Conservation (phyloP, 92 coral and sea anemone species). For the Plumapathes pennacea region DNA sequence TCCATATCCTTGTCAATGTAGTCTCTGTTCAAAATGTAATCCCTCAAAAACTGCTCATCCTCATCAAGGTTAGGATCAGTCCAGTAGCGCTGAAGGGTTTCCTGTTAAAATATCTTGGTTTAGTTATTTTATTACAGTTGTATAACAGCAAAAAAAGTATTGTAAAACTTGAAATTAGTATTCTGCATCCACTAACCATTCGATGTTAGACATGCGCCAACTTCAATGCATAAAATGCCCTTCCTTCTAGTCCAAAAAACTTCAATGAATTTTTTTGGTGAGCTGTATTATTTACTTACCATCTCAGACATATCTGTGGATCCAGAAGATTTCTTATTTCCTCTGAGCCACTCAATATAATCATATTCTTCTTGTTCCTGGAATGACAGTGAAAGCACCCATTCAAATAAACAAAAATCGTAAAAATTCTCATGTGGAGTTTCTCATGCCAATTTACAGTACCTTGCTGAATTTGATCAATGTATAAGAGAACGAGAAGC, state of each 20-base stretch:
- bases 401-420: not conserved
- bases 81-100: slow-evolving; percentile 77
- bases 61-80: slow-evolving; percentile 79
- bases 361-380: slow-evolving; percentile 51
- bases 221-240: too few relatives aligned
- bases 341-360: slow-evolving; percentile 81
- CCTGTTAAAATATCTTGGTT: slow-evolving; percentile 39
- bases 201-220: too few relatives aligned
- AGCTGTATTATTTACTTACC: slow-evolving; percentile 23
- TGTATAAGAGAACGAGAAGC: not conserved
- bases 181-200: too few relatives aligned
- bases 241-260: too few relatives aligned
- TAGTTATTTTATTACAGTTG: not conserved
- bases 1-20: slow-evolving; percentile 80
- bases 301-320: slow-evolving; percentile 41
- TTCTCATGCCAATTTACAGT: not conserved
- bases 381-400: not conserved
- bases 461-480: not conserved
- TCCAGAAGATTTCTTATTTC: slow-evolving; percentile 42
- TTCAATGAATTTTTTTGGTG: too few relatives aligned
- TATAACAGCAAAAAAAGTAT: not conserved
- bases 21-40: slow-evolving; percentile 82
- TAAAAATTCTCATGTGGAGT: not conserved
- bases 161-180: too few relatives aligned
- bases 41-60: slow-evolving; percentile 88